Base-by-base conservation (phyloP, 92 coral and sea anemone genomes). In the Nematostella vectensis region DNA sequence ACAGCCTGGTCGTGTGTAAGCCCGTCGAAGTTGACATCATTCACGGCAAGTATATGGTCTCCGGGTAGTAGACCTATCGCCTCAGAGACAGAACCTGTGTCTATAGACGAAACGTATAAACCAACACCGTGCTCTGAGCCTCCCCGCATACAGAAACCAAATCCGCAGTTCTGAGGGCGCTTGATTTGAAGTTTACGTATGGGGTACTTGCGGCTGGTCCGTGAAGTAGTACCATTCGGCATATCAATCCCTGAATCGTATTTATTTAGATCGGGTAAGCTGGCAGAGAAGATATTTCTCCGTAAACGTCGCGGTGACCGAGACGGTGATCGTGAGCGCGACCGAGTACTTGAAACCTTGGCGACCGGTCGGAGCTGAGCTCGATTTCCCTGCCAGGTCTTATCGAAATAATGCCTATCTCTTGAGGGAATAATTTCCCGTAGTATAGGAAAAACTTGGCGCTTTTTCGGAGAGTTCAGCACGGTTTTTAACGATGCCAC, bases 111-210 rank as follows among this genome's bases (percentile, higher is more conserved):
- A 25, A 93, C 91, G 73, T 85, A 93, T 48, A 93, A 65, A 6
- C 95, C 99, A 53, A 93, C 78, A 27, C 94, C 83, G 54, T 93
- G 87, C 64, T 93, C 99, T 13, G 96, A 75, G 15, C 99, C 99
- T 36, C 99, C 99, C 16, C 99, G 95, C 65, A 93, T 82, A 55
- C 80, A 73, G 73, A 93, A 93, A 23, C 99, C 99, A 75, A 81
- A 93, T 27, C 93, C 81, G 2, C 71, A 22, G 31, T 63, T 77
- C 54, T 77, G 62, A 22, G 69, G 54, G 24, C 88, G 87, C 74
- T 85, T 85, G 18, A 85, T 8, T 23, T 74, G 45, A 36, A 85
- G 42, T 67, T 82, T 74, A 49, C 83, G 68, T 25, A 80, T 58
- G 26, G 95, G 88, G 40, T 75, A 66, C 50, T 80, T 85, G 11